Base-by-base conservation (phyloP, 2,797 vertebrate species). In the Channallabes apus region DNA sequence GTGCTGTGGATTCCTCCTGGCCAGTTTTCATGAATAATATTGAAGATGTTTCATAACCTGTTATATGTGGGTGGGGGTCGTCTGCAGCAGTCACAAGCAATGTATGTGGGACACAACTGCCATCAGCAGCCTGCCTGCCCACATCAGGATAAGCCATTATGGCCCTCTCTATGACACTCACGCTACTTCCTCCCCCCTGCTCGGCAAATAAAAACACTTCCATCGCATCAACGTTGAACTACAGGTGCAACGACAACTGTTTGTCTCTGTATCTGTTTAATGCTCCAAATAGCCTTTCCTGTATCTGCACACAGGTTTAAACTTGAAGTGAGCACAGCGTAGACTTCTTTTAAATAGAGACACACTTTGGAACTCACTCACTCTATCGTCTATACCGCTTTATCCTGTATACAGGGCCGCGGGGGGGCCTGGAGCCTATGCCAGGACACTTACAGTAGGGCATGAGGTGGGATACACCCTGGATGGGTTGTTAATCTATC, bases 61-160 rank as follows among this genome's bases (percentile, higher is more conserved):
- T 35, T 82, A 85, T 87, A 92, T 88, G 94, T 94, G 93, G 93
- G 93, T 91, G 93, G 92, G 94, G 94, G 93, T 95, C 93, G 93
- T 93, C 91, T 78, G 91, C 91, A 90, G 85, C 90, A 91, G 88
- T 90, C 91, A 91, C 89, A 72, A 91, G 89, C 87, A 87, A 90
- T 81, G 89, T 88, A 93, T 92, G 89, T 92, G 88, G 91, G 81
- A 93, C 92, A 92, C 71, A 81, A 92, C 89, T 62, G 91, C 92
- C 90, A 90, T 90, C 87, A 92, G 92, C 93, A 56, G 87, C 69
- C 87, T 87, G 89, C 91, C 64, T 82, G 84, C 78, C 77, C 86
- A 87, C 68, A 84, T 90, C 62, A 88, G 88, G 84, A 87, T 90
- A 76, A 87, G 90, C 92, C 92, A 94, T 94, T 94, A 94, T 89